These are phyloP conservation scores for silkworm (Bombyx mori) DNA, from an alignment of 1,140 invertebrate genomes.

Conservation along the genomic window ASM3026992v2 NC_085112.1:4821501-4822000, in stretches of 20 bases:
- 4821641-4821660: slow-evolving; percentile 48
- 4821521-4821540: slow-evolving; percentile 57
- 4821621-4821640: slow-evolving; percentile 49
- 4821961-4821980: too few species aligned
- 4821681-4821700: slow-evolving; percentile 41
- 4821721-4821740: neutral
- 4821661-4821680: slow-evolving; percentile 53
- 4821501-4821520: slow-evolving; percentile 24
- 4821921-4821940: too few species aligned
- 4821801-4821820: too few species aligned
- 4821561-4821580: slow-evolving; percentile 55
- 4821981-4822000: too few species aligned
- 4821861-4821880: slow-evolving; percentile 3
- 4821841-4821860: neutral
- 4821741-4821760: too few species aligned
- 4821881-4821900: neutral
- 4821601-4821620: slow-evolving; percentile 58
- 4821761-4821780: too few species aligned
- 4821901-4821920: too few species aligned
- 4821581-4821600: slow-evolving; percentile 58
- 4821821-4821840: too few species aligned
- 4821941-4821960: too few species aligned
- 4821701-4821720: slow-evolving; percentile 21
- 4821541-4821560: slow-evolving; percentile 52
- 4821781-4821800: too few species aligned